Conservation (phyloP, 2,888 invertebrate species). For the Pollenia griseotomentosa region DNA sequence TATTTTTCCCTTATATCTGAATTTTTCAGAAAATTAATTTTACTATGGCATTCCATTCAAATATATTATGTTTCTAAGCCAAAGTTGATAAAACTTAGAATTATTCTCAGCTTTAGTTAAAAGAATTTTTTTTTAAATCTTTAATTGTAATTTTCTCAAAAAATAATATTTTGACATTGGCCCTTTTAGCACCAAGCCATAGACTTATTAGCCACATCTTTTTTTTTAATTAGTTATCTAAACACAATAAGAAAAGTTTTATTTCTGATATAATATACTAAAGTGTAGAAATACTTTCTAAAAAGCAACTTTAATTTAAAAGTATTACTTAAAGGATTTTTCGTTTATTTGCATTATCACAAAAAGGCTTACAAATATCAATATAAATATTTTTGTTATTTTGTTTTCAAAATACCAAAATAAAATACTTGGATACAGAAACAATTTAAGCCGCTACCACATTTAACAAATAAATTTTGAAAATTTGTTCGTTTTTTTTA, state of each 20-base stretch:
- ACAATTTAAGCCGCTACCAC: slow-evolving; percentile 79
- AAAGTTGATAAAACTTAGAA: too few species aligned
- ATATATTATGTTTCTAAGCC: too few species aligned
- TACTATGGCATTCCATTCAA: too few species aligned
- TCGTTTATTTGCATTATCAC: background rate
- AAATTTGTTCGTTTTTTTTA: slow-evolving; percentile 74
- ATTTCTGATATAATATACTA: background rate
- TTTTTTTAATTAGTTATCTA: too few species aligned
- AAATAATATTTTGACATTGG: too few species aligned
- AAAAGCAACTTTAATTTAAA: background rate
- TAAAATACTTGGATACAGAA: slow-evolving; percentile 49
- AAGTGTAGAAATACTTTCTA: background rate
- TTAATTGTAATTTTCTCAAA: too few species aligned
- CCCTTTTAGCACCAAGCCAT: too few species aligned
- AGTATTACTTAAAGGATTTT: slow-evolving; percentile 14
- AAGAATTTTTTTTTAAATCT: too few species aligned
- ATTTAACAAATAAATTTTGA: slow-evolving; percentile 80
- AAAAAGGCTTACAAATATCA: slow-evolving; percentile 12
- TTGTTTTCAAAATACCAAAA: slow-evolving; percentile 9
- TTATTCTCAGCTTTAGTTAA: too few species aligned
- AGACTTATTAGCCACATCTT: too few species aligned
- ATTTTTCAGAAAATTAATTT: too few species aligned
- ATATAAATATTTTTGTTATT: background rate
- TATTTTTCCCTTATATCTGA: too few species aligned
- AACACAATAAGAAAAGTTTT: background rate